Evolutionary conservation across 2,797 vertebrate genomes (phyloP), one percentile per base, ranked within the genome.

Genomic region (Sebastes cheni): DNA sequence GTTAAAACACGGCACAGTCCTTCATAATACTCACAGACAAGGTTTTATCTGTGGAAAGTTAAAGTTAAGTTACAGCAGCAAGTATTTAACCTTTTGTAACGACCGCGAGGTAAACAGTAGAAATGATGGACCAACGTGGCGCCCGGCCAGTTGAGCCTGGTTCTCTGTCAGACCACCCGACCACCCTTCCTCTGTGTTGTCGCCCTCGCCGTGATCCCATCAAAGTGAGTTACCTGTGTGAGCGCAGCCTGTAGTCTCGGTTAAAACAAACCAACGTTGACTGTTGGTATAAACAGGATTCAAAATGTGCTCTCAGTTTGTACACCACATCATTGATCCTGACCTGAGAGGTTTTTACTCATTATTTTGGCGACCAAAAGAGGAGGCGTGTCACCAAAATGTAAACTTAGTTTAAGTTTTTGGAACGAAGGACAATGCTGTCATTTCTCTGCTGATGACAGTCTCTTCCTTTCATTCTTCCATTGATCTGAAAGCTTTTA

Each of bases 401-500:
- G 8, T 83, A 77, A 84, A 86, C 85, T 72, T 1, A 0, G 5
- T 50, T 1, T 1, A 79, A 2, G 16, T 32, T 60, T 68, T 56
- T 22, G 11, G 4, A 54, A 36, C 42, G 27, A 34, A 69, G 36
- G 72, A 86, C 83, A 82, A 86, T 82, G 68, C 39, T 22, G 66
- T 55, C 5, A 23, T 78, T 79, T 30, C 6, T 86, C 80, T 60
- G 23, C 3, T 16, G 58, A 2, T 52, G 77, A 71, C 85, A 72
- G 54, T 23, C 64, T 75, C 84, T 84, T 90, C 86, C 89, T 85
- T 61, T 76, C 36, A 75, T 81, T 85, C 75, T 83, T 71, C 27
- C 4, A 14, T 6, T 39, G 4, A 71, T 59, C 36, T 54, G 11
- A 27, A 42, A 2, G 46, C 20, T 58, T 18, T 25, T 5, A 46